Conservation (phyloP, 2,888 invertebrate species). For the Orthosia gracilis region DNA sequence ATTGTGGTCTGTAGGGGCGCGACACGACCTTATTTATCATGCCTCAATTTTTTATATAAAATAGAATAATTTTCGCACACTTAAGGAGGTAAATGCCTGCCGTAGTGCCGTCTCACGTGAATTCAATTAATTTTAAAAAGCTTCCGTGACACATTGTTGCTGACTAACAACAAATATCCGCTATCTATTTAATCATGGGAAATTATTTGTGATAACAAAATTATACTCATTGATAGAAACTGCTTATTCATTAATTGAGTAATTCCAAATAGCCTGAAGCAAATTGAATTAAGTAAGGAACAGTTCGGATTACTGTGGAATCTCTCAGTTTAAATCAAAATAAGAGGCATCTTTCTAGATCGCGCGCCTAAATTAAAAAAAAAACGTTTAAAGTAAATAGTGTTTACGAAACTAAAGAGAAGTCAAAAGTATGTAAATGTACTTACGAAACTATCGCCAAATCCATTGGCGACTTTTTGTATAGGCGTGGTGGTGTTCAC, state of each 20-base stretch:
- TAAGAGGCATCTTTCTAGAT: neutral
- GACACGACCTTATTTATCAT: slow-evolving; percentile 15
- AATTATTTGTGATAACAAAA: slow-evolving; percentile 23
- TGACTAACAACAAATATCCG: slow-evolving; percentile 24
- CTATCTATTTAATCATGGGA: slow-evolving; percentile 22
- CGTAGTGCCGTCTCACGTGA: neutral
- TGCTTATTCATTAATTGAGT: slow-evolving; percentile 1
- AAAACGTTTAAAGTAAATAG: slow-evolving; percentile 23
- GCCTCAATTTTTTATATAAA: slow-evolving; percentile 7
- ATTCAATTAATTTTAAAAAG: slow-evolving; percentile 12
- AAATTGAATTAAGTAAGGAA: neutral
- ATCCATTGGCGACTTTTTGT: slow-evolving; percentile 83
- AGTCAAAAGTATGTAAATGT: slow-evolving; percentile 48
- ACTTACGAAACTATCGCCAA: slow-evolving; percentile 86
- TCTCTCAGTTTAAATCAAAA: neutral
- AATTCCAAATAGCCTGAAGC: neutral
- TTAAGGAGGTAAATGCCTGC: neutral
- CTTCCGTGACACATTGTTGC: neutral
- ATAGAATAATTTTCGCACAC: slow-evolving; percentile 6
- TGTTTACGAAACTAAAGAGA: slow-evolving; percentile 38
- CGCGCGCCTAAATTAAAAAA: neutral
- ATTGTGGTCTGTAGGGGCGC: slow-evolving; percentile 13
- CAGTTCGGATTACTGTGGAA: neutral
- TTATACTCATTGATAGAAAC: slow-evolving; percentile 15
- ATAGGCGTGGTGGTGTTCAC: slow-evolving; percentile 87